Base-by-base conservation (phyloP, 2,888 invertebrate genomes). In the Antheraea yamamai region DNA sequence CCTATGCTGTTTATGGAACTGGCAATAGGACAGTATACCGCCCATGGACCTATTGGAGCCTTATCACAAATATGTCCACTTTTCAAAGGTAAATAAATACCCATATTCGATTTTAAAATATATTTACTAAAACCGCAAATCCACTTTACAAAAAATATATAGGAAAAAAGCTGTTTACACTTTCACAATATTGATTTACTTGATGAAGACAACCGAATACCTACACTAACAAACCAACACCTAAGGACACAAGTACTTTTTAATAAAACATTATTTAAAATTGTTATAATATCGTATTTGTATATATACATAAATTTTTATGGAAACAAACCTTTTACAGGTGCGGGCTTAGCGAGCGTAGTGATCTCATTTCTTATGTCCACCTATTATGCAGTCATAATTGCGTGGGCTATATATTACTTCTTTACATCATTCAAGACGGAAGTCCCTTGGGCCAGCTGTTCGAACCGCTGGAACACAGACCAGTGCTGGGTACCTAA, bases 1-100 rank as follows among this genome's bases (percentile, higher is more conserved):
- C 99, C 99, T 26, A 96, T 99, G 95, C 96, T 99, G 77, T 98
- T 98, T 90, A 98, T 99, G 98, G 99, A 99, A 92, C 93, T 99
- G 82, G 97, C 98, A 68, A 96, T 99, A 79, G 99, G 99, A 58
- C 99, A 99, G 90, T 98, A 97, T 88, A 98, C 98, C 58, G 97
- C 98, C 79, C 96, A 98, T 84, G 99, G 99, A 76, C 98, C 98
- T 70, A 98, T 99, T 80, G 98, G 98, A 77, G 98, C 98, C 73
- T 93, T 99, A 82, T 98, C 97, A 79, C 98, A 98, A 93, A 96
- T 99, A 79, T 98, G 98, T 89, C 98, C 99, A 18, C 95, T 99
- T 76, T 97, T 98, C 83, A 98, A 98, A 97, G 99, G 98, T 98
- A 91, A 89, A 47, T 12, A 47, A 47, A 47, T 47, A 47, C 47